phyloP scores from a whole-genome alignment of 1,140 invertebrate genomes.

The Choristoneura fumiferana region DNA sequence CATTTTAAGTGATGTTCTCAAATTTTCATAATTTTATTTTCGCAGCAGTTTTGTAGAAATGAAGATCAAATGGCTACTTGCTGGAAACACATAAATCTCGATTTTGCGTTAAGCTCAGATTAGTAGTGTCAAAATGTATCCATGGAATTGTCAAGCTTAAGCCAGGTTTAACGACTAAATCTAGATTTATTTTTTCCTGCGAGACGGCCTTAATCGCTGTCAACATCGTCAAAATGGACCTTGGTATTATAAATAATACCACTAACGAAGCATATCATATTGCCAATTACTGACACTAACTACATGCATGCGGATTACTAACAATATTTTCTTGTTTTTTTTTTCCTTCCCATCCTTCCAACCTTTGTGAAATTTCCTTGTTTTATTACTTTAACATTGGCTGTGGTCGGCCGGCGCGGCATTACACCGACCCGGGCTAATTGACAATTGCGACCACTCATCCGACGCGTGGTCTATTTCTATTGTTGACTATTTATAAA shows the following conservation, averaged over 20 bases:
- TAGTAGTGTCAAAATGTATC: no score
- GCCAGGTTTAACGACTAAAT: no score
- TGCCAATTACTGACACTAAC: constrained; percentile 19
- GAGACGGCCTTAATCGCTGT: no score
- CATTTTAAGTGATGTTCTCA: no score
- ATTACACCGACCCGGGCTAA: constrained; percentile 31
- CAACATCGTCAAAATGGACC: no score
- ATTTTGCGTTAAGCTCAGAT: no score
- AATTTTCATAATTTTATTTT: no score
- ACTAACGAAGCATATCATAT: constrained; percentile 19
- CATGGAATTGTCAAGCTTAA: no score
- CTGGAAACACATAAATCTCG: no score
- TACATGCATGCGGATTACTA: constrained; percentile 48
- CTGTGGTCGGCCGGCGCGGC: constrained; percentile 25
- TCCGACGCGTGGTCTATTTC: constrained; percentile 37
- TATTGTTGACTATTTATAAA: constrained; percentile 26
- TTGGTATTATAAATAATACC: neutral
- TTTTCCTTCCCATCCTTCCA: constrained; percentile 42
- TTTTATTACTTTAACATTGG: constrained; percentile 27
- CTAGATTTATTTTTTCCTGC: no score
- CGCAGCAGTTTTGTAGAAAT: no score
- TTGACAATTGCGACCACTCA: constrained; percentile 55
- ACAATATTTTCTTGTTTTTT: constrained; percentile 44
- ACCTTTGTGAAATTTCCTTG: constrained; percentile 45
- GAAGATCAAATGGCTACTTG: no score